Conservation (phyloP, 2,888 invertebrate species). For the Drosophila ezoana region DNA sequence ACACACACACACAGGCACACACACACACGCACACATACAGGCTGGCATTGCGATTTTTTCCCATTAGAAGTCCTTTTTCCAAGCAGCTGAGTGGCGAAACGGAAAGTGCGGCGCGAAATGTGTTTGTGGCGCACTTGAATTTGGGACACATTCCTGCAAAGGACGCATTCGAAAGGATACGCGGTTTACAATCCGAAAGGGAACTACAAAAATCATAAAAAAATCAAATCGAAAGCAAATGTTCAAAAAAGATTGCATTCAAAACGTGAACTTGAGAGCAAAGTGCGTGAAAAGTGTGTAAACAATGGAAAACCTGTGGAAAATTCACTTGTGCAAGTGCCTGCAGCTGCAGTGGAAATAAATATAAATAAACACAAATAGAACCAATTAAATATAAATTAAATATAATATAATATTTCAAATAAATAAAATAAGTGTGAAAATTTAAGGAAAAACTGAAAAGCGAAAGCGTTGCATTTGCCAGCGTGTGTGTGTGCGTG, state of each 20-base stretch:
- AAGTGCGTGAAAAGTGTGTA: constrained; percentile 21
- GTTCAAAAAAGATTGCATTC: background rate
- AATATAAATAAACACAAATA: constrained; percentile 3
- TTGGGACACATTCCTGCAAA: constrained; percentile 81
- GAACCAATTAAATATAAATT: background rate
- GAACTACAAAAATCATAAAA: background rate
- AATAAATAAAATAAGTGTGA: background rate
- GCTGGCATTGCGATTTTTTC: constrained; percentile 59
- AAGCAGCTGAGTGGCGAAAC: constrained; percentile 66
- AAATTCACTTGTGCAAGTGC: constrained; percentile 20
- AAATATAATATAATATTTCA: background rate
- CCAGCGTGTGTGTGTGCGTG: constrained; percentile 23
- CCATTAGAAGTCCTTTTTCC: constrained; percentile 60
- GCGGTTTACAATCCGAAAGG: constrained; percentile 36
- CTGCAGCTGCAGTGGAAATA: constrained; percentile 27
- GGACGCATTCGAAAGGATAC: constrained; percentile 65
- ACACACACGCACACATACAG: constrained; percentile 1
- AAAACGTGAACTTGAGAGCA: constrained; percentile 1
- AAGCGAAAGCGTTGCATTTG: constrained; percentile 59
- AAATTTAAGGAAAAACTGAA: constrained; percentile 10
- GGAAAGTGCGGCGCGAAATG: constrained; percentile 74
- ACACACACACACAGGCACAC: constrained; percentile 3
- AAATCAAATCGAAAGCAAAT: background rate
- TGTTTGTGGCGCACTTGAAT: constrained; percentile 80
- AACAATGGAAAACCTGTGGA: constrained; percentile 53